A percentile compares a stretch with the other conserved stretches of the same genome.
Evolutionary conservation across 1,140 invertebrate genomes (phyloP).

Genomic region (Geopemphigus sp.): DNA sequence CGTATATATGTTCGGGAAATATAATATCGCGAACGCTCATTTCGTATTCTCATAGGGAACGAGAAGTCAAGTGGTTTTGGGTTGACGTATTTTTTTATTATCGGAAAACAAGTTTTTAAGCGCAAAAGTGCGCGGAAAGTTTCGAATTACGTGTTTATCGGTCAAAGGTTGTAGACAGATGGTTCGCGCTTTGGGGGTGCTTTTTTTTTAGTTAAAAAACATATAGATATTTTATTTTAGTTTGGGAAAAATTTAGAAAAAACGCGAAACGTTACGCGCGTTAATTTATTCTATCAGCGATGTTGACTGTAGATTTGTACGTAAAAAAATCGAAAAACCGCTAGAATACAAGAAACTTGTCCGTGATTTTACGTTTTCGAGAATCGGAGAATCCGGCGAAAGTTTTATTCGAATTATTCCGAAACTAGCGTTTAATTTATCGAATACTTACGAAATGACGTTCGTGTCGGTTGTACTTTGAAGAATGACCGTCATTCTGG

Average conservation of each 20-base stretch:
- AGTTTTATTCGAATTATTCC: too few relatives aligned
- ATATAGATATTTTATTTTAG: not conserved
- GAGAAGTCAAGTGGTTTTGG: not conserved
- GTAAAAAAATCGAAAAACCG: too few relatives aligned
- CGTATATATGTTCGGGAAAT: not conserved
- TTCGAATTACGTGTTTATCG: constrained; percentile 6
- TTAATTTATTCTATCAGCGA: too few relatives aligned
- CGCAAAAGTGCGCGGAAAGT: not conserved
- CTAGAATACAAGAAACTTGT: too few relatives aligned
- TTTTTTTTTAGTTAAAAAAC: not conserved
- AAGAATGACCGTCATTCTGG: too few relatives aligned
- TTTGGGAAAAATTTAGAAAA: not conserved
- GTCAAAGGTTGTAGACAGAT: constrained; percentile 13
- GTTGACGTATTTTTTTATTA: not conserved
- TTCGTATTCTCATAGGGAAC: not conserved
- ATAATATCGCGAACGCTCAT: not conserved
- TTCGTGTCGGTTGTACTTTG: too few relatives aligned
- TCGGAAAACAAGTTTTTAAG: not conserved
- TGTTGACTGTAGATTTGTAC: too few relatives aligned
- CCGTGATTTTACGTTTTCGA: too few relatives aligned
- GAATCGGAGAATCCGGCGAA: too few relatives aligned
- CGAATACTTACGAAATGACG: too few relatives aligned
- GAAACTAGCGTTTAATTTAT: too few relatives aligned
- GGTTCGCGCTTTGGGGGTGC: not conserved
- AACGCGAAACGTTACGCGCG: too few relatives aligned